phyloP scores from a whole-genome alignment of 2,113 vertebrate species.

The Heteronetta atricapilla region DNA sequence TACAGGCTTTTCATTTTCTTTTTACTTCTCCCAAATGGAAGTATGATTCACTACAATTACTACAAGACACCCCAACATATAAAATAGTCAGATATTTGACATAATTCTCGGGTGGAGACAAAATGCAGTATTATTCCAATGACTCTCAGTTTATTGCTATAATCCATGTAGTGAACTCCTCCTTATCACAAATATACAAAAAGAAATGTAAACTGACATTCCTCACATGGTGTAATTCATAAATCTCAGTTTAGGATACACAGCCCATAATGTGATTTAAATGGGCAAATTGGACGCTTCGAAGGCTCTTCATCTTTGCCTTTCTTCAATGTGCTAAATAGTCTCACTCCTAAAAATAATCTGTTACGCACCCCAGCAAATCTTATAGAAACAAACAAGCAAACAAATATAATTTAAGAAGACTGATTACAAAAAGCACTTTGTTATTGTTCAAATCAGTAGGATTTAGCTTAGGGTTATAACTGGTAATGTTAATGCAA shows the following conservation, averaged over 20 bases:
- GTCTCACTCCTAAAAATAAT: not conserved
- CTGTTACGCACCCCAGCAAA: not conserved
- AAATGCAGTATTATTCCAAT: not conserved
- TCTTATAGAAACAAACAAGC: not conserved
- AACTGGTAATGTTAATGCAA: not conserved
- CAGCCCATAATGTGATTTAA: not conserved
- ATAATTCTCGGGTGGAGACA: not conserved
- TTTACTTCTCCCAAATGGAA: not conserved
- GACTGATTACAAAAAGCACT: not conserved
- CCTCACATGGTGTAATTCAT: not conserved
- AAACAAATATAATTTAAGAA: not conserved
- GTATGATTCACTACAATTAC: not conserved
- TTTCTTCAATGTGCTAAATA: not conserved
- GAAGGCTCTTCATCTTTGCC: not conserved
- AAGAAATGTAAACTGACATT: not conserved
- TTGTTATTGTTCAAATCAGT: not conserved
- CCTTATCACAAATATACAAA: not conserved
- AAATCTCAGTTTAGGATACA: not conserved
- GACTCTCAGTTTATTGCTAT: not conserved
- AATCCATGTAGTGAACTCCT: not conserved
- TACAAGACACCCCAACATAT: not conserved
- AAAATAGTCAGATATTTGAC: not conserved
- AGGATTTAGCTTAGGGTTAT: not conserved
- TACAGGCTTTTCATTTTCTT: not conserved
- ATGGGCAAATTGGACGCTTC: not conserved